Base-by-base conservation (phyloP, 2,888 invertebrate species). In the Acrocera orbiculus region DNA sequence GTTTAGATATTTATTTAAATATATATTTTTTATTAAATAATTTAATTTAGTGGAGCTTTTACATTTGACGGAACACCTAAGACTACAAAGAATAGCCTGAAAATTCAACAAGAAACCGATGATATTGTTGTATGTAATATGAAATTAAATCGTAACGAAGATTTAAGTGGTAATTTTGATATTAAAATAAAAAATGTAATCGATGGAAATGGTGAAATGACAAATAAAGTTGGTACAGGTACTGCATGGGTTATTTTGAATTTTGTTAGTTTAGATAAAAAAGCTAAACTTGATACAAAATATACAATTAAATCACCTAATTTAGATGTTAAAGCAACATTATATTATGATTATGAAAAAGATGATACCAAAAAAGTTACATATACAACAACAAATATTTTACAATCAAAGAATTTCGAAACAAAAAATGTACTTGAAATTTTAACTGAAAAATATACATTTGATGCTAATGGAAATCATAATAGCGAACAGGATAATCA, bases 281-380 rank as follows among this genome's bases (percentile, higher is more conserved):
- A 72, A 48, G 47, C 75, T 19, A 75, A 73, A 47, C 54, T 64
- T 4, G 73, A 70, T 27, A 63, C 72, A 0, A 73, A 72, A 32
- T 68, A 82, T 47, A 58, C 66, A 2, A 53, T 73, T 1, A 66
- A 67, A 32, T 65, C 70, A 0, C 70, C 73, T 0, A 65, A 65
- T 2, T 75, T 69, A 52, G 67, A 70, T 39, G 63, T 71, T 0
- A 69, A 71, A 29, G 46, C 73, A 0, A 76, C 71, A 28, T 32
- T 85, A 4, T 70, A 64, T 44, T 70, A 78, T 19, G 71, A 81
- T 51, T 75, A 67, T 39, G 73, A 73, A 31, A 76, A 75, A 48
- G 73, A 79, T 49, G 73, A 73, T 27, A 68, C 61, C 27, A 75
- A 77, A 46, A 76, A 75, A 45, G 44, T 83, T 4, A 66, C 68